Percentiles rank a stretch among this genome's conserved stretches.
phyloP scores from a whole-genome alignment of 2,888 invertebrate genomes.

The Uropetala carovei region DNA sequence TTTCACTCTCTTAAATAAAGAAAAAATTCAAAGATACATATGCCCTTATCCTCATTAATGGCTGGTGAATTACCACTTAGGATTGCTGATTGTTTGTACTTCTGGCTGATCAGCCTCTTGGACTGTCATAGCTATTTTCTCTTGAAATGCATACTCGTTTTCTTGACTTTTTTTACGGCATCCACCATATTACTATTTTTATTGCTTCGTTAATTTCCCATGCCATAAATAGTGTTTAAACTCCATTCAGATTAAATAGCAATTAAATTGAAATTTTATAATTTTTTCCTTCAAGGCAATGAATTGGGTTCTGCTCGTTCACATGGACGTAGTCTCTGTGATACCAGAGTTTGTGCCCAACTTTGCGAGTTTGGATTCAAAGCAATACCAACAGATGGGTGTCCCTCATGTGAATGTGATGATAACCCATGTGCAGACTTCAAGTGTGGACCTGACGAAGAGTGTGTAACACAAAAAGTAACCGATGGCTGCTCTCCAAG shows the following conservation, averaged over 20 bases:
- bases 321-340: slow-evolving; percentile 77
- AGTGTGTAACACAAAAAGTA: slow-evolving; percentile 75
- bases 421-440: slow-evolving; percentile 73
- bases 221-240: background rate
- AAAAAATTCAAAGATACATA: too few relatives aligned
- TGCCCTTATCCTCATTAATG: too few relatives aligned
- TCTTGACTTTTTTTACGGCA: too few relatives aligned
- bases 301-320: slow-evolving; percentile 52
- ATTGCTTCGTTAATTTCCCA: too few relatives aligned
- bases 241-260: background rate
- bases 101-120: too few relatives aligned
- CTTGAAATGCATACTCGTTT: too few relatives aligned
- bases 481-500: slow-evolving; percentile 67
- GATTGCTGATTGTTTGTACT: too few relatives aligned
- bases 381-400: slow-evolving; percentile 80
- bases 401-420: slow-evolving; percentile 90
- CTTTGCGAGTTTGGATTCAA: slow-evolving; percentile 92
- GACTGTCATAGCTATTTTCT: too few relatives aligned
- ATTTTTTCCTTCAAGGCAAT: background rate
- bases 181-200: too few relatives aligned
- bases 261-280: background rate
- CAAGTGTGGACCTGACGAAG: slow-evolving; percentile 81
- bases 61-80: too few relatives aligned
- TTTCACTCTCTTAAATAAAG: too few relatives aligned
- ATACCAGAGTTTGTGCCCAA: slow-evolving; percentile 86